These are phyloP conservation scores for Chloroceryle inda DNA, from an alignment of 2,797 vertebrate species.

Conservation along the genomic window DNA sequence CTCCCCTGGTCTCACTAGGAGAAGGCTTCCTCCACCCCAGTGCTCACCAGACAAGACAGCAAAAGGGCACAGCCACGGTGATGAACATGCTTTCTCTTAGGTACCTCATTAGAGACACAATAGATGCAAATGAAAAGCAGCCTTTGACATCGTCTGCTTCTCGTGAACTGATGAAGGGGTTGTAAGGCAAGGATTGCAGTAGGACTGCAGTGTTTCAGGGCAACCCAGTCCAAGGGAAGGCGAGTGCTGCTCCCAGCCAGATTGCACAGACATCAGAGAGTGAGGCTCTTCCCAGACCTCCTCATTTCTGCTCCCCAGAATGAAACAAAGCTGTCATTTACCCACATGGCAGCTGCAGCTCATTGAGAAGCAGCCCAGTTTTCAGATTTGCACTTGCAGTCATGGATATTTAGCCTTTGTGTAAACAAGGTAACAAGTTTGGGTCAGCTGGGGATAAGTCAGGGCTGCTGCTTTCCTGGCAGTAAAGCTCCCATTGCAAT, in stretches of 20 bases:
- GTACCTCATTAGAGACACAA: background rate
- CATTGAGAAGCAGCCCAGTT: background rate
- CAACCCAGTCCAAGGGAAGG: background rate
- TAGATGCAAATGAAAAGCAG: background rate
- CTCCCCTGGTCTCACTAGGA: background rate
- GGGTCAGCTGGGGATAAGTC: background rate
- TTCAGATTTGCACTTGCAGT: background rate
- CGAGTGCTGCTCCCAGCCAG: fast-evolving
- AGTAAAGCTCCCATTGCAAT: background rate
- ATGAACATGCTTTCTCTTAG: fast-evolving
- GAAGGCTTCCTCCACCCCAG: background rate
- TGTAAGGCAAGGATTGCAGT: background rate
- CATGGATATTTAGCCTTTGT: background rate
- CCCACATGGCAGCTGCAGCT: background rate
- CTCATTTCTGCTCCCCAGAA: background rate
- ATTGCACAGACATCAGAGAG: fast-evolving
- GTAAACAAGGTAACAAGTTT: background rate
- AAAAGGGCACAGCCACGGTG: fast-evolving
- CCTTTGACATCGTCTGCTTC: background rate
- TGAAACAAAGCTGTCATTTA: background rate
- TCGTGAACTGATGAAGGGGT: background rate
- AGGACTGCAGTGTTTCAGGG: background rate
- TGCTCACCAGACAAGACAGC: fast-evolving
- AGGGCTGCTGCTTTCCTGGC: background rate
- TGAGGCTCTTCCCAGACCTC: background rate